Percentiles rank a stretch among this genome's conserved stretches.
Conservation (phyloP, 2,113 vertebrate genomes). For the Ptilorrhoa leucosticta region DNA sequence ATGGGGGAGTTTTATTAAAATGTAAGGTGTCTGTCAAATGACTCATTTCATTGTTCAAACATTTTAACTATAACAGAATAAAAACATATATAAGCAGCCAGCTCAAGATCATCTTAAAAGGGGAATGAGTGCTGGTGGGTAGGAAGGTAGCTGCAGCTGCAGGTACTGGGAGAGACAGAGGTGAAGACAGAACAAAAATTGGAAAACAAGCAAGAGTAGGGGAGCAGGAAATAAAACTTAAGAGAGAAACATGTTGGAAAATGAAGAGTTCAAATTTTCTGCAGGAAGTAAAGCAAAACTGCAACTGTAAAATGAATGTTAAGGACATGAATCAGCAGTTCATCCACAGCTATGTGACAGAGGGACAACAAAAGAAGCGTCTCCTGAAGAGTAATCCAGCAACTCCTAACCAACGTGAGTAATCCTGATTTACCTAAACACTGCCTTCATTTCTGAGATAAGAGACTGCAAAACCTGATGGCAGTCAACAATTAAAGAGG, state of each 20-base stretch:
- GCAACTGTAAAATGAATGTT: not conserved
- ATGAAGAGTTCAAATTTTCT: not conserved
- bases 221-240: not conserved
- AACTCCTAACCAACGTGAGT: not conserved
- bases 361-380: not conserved
- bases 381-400: not conserved
- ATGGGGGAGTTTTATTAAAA: not conserved
- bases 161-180: not conserved
- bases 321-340: slow-evolving; percentile 6
- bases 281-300: not conserved
- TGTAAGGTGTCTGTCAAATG: not conserved
- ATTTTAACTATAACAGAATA: not conserved
- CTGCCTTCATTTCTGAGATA: not conserved
- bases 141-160: not conserved
- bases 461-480: not conserved
- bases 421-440: slow-evolving; percentile 3
- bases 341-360: not conserved
- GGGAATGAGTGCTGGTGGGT: not conserved
- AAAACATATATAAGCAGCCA: not conserved
- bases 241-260: not conserved
- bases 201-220: not conserved
- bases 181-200: not conserved
- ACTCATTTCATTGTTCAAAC: not conserved
- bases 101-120: not conserved
- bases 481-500: not conserved